A percentile compares a stretch with the other conserved stretches of the same genome.
These are phyloP conservation scores for Mycalesis mineus DNA, from an alignment of 2,888 invertebrate genomes.

Conservation along the genomic window DNA sequence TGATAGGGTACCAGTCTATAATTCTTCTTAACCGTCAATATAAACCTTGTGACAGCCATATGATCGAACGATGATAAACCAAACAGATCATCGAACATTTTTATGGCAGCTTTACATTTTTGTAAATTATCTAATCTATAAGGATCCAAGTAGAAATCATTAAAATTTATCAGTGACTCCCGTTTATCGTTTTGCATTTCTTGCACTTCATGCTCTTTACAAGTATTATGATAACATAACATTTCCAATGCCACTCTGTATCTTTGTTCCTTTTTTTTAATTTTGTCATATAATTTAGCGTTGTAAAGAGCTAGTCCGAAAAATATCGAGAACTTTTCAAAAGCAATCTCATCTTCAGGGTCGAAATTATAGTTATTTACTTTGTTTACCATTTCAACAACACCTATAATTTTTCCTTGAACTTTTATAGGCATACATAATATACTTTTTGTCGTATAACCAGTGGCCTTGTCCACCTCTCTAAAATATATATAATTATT, in stretches of 20 bases:
- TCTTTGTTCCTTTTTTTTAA: slow-evolving; percentile 88
- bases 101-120: slow-evolving; percentile 84
- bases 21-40: slow-evolving; percentile 89
- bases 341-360: slow-evolving; percentile 86
- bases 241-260: slow-evolving; percentile 90
- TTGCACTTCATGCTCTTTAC: slow-evolving; percentile 83
- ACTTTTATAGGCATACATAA: slow-evolving; percentile 93
- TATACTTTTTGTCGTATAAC: slow-evolving; percentile 84
- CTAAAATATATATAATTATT: slow-evolving; percentile 42
- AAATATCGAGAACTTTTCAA: slow-evolving; percentile 90
- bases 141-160: slow-evolving; percentile 84
- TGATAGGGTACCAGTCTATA: slow-evolving; percentile 91
- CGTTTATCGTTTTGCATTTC: slow-evolving; percentile 39
- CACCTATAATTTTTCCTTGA: slow-evolving; percentile 86
- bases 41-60: slow-evolving; percentile 83
- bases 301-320: slow-evolving; percentile 91
- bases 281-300: slow-evolving; percentile 90
- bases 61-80: slow-evolving; percentile 81
- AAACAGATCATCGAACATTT: slow-evolving; percentile 88
- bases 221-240: slow-evolving; percentile 89
- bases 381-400: slow-evolving; percentile 92
- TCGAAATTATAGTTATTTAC: slow-evolving; percentile 74
- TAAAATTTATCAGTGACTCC: slow-evolving; percentile 49
- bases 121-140: slow-evolving; percentile 83
- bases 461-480: slow-evolving; percentile 82